Conservation (phyloP, 1,140 invertebrate species). For the Bilobella aurantiaca region DNA sequence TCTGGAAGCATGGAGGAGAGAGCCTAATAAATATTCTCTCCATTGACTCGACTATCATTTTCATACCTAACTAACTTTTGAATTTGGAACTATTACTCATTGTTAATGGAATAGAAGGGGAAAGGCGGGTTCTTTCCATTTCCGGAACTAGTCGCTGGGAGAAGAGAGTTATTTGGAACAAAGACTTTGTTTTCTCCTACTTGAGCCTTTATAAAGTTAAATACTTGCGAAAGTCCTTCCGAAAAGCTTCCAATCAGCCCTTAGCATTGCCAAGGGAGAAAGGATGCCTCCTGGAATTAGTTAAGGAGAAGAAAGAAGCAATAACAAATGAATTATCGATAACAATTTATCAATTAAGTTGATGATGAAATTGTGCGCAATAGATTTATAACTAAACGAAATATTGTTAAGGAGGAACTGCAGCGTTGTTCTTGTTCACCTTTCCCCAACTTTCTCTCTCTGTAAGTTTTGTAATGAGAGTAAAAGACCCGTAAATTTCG, state of each 20-base stretch:
- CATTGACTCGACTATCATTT: conserved; percentile 6
- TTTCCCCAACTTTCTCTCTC: neutral
- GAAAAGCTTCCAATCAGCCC: neutral
- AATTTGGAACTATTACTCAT: conserved; percentile 5
- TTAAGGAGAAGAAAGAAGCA: too few species aligned
- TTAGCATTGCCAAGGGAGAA: too few species aligned
- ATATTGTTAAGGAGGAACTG: too few species aligned
- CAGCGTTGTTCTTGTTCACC: neutral
- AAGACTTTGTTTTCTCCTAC: neutral
- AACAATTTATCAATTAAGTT: too few species aligned
- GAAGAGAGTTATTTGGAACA: neutral
- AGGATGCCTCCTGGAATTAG: too few species aligned
- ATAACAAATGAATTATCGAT: too few species aligned
- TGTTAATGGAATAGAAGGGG: conserved; percentile 3
- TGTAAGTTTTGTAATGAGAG: conserved; percentile 13
- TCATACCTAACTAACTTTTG: conserved; percentile 9
- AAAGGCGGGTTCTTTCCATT: neutral
- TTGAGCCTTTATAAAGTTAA: too few species aligned
- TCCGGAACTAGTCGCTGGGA: neutral
- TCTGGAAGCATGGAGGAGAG: neutral
- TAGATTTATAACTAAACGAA: too few species aligned
- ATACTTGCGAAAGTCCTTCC: too few species aligned
- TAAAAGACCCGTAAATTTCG: conserved; percentile 8
- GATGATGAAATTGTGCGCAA: too few species aligned
- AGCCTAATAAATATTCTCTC: conserved; percentile 8